These are phyloP conservation scores for Bovichtus diacanthus DNA, from an alignment of 2,797 vertebrate species.

Conservation along the genomic window DNA sequence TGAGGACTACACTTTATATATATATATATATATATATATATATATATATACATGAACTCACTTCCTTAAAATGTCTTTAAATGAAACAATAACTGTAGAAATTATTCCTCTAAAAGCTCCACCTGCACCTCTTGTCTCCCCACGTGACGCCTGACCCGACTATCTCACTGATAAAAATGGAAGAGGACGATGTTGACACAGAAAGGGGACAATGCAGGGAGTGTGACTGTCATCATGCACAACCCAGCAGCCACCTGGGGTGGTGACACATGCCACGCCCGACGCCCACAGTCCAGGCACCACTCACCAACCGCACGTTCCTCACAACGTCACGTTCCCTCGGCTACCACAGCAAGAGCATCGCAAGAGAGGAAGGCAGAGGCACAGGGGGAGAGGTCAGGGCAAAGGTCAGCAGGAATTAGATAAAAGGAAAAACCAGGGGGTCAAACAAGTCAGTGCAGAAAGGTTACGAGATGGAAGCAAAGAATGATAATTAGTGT, in stretches of 20 bases:
- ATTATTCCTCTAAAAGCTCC: neutral
- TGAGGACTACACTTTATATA: neutral
- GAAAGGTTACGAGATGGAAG: conserved; percentile 82
- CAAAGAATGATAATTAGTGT: conserved; percentile 85
- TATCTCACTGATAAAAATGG: conserved; percentile 30
- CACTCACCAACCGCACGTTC: conserved; percentile 98
- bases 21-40: no score
- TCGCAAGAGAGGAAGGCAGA: conserved; percentile 86
- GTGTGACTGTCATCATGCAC: conserved; percentile 84
- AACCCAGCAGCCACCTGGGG: conserved; percentile 79
- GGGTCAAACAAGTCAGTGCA: conserved; percentile 81
- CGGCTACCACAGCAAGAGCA: conserved; percentile 92
- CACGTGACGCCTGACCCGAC: conserved; percentile 12
- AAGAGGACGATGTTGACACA: conserved; percentile 60
- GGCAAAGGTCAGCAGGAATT: conserved; percentile 83
- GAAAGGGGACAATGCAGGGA: conserved; percentile 63
- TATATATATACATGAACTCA: neutral
- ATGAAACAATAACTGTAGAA: neutral
- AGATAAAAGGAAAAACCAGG: conserved; percentile 77
- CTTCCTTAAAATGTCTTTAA: neutral
- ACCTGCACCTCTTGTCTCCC: neutral
- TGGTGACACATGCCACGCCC: conserved; percentile 84
- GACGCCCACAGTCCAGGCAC: conserved; percentile 76
- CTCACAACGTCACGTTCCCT: conserved; percentile 96
- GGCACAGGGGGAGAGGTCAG: conserved; percentile 85